Evolutionary conservation across 2,113 vertebrate species (phyloP), one percentile per base, ranked within the genome.

Genomic region (Camarhynchus parvulus): DNA sequence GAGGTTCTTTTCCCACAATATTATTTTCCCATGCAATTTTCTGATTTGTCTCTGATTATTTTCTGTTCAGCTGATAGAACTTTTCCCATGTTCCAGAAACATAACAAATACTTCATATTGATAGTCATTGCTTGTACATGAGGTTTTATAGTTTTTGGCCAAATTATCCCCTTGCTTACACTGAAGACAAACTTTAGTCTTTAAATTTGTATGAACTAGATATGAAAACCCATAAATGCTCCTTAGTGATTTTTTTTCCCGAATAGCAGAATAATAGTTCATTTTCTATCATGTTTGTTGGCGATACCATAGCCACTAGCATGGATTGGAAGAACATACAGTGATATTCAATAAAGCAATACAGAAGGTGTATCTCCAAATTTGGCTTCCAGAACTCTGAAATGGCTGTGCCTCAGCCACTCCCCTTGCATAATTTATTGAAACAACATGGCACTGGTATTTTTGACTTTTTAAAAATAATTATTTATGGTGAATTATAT

Each of bases 141-240:
- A 77, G 42, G n/a, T 55, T 77, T 92, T 92, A 59, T 53, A 86
- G 28, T 39, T 70, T 80, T 94, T 93, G 76, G 73, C 44, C 50
- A 92, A 92, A 94, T 86, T 83, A 76, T 31, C 20, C 47, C 39
- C 68, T 82, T 82, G 66, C 35, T 91, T 82, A 70, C 39, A 46
- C 37, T 55, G 64, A 81, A 83, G 47, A 39, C 61, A 92, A 89
- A 59, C 66, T 87, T 84, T 47, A 28, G 21, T 79, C 53, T 90
- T 92, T 83, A 95, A 91, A 68, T 84, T 89, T 96, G 53, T 82
- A 61, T 84, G 75, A 87, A 76, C 13, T 66, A 80, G 11, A 28
- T 73, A 79, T 49, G 47, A 91, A 95, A 95, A 28, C 17, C 28
- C 22, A 55, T 47, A 78, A 78, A 73, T 33, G 30, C 7, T 41